Conservation (phyloP, 2,888 invertebrate genomes). For the Pyrochroa serraticornis region DNA sequence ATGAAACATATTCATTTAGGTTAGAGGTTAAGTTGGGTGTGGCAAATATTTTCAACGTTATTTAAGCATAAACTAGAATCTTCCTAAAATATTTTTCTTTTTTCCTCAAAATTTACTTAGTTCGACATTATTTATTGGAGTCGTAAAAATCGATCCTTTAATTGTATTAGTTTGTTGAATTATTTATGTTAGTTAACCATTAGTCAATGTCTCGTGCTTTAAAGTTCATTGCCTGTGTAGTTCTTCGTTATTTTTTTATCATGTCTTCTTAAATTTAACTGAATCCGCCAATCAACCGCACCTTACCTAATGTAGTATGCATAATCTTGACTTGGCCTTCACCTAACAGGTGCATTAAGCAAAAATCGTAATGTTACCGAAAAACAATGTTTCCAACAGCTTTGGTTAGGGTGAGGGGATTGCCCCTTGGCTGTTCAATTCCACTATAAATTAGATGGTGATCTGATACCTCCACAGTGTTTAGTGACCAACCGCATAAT, state of each 20-base stretch:
- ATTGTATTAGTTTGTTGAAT: too few species aligned
- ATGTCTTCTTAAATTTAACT: not conserved
- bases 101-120: too few species aligned
- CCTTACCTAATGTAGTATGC: slow-evolving; percentile 4
- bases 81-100: not conserved
- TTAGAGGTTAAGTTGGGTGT: slow-evolving; percentile 23
- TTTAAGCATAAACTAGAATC: not conserved
- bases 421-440: slow-evolving; percentile 28
- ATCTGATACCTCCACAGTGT: slow-evolving; percentile 27
- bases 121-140: too few species aligned
- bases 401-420: slow-evolving; percentile 25
- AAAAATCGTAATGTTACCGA: slow-evolving; percentile 15
- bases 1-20: slow-evolving; percentile 9
- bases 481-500: slow-evolving; percentile 27
- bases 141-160: too few species aligned
- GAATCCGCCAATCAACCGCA: slow-evolving; percentile 9
- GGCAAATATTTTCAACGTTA: not conserved
- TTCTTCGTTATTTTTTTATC: too few species aligned
- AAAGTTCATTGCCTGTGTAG: not conserved
- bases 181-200: too few species aligned
- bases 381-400: slow-evolving; percentile 15
- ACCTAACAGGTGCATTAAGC: slow-evolving; percentile 15
- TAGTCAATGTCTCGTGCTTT: not conserved
- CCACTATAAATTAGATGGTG: slow-evolving; percentile 30
- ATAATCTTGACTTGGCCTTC: slow-evolving; percentile 14